Evolutionary conservation across 2,888 invertebrate species (phyloP).

Genomic region (Ctenicera cuprea): DNA sequence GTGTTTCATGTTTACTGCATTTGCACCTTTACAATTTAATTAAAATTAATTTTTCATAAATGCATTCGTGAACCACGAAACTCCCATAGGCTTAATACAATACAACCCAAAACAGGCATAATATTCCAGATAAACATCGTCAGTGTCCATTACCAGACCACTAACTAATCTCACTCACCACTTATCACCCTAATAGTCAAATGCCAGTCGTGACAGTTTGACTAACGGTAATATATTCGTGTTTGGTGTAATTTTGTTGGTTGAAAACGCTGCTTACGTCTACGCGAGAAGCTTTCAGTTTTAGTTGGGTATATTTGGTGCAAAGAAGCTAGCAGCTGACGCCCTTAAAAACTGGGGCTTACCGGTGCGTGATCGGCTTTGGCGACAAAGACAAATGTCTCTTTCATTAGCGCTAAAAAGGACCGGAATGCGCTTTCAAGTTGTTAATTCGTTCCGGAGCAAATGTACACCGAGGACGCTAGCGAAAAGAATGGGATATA

Average conservation of each 20-base stretch:
- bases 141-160: not conserved
- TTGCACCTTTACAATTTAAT: too few relatives aligned
- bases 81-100: too few relatives aligned
- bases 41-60: too few relatives aligned
- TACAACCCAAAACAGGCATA: not conserved
- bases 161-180: slow-evolving; percentile 13
- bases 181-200: slow-evolving; percentile 8
- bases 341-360: slow-evolving; percentile 28
- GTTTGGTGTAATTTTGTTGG: not conserved
- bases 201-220: slow-evolving; percentile 5
- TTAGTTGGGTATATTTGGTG: too few relatives aligned
- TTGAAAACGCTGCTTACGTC: too few relatives aligned
- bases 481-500: slow-evolving; percentile 7
- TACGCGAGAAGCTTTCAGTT: too few relatives aligned
- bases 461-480: slow-evolving; percentile 17
- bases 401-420: slow-evolving; percentile 35
- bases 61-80: too few relatives aligned
- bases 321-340: slow-evolving; percentile 20
- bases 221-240: slow-evolving; percentile 4
- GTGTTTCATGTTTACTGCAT: too few relatives aligned
- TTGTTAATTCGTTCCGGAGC: slow-evolving; percentile 29
- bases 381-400: slow-evolving; percentile 34
- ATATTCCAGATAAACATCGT: not conserved
- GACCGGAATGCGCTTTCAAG: slow-evolving; percentile 27
- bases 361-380: slow-evolving; percentile 29